Evolutionary conservation across 2,797 vertebrate species (phyloP), one percentile per base, ranked within the genome.

Genomic region (Propithecus perrieri): DNA sequence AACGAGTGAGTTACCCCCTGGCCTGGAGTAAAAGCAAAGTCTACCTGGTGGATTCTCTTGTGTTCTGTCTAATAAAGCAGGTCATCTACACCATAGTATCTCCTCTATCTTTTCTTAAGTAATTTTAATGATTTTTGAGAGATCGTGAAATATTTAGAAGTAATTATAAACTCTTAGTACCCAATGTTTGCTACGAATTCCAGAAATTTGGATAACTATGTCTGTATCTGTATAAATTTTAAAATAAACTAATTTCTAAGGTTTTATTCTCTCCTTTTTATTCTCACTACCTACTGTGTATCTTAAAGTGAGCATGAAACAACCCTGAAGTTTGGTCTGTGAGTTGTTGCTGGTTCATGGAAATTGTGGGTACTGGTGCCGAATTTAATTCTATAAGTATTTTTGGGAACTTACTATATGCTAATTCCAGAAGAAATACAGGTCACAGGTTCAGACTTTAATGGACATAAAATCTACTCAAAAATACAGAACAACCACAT

Each of bases 181-280:
- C 53, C 69, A n/a, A 59, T 67, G 75, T 86, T 94, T 95, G 20
- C 38, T 89, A 35, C n/a, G 35, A 85, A 63, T 74, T 78, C 50
- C 33, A 96, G 55, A 88, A 89, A 78, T 69, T 71, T 30, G 43
- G 74, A 48, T 92, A 78, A 86, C 2, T 84, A 9, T 95, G 8
- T 41, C 8, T 94, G 4, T 35, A 35, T 79, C 63, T 88, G 28
- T 59, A 50, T 22, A 88, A 7, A 85, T 63, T 93, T 83, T 28
- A 95, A 96, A 94, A 91, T 48, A 75, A 95, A 89, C 6, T 91
- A 18, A 89, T 72, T n/a, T 88, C 26, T 80, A 69, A 30, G 13
- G 7, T 48, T 87, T 96, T 90, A 72, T 79, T 96, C 92, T 91
- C 18, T 80, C 9, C 43, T 46, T 93, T 95, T 94, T 83, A 72